Percentiles rank a stretch among this genome's conserved stretches.
phyloP scores from a whole-genome alignment of 2,888 invertebrate genomes.

The Drosophila lacicola region DNA sequence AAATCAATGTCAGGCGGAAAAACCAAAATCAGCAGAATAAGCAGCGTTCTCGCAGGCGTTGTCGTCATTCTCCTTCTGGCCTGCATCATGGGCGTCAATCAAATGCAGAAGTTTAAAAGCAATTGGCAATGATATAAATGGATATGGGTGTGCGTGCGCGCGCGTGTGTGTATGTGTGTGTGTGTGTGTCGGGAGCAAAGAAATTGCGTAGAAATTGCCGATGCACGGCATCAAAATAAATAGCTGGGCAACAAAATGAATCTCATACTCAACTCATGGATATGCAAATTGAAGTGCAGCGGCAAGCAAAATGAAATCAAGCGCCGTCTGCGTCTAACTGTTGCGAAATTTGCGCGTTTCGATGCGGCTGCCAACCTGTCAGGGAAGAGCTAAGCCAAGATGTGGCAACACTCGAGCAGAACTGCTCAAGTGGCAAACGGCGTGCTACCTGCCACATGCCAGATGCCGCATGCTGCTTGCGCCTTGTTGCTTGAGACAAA shows the following conservation, averaged over 20 bases:
- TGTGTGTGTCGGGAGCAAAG: slow-evolving; percentile 7
- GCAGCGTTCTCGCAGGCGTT: slow-evolving; percentile 21
- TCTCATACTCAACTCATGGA: slow-evolving; percentile 24
- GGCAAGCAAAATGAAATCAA: slow-evolving; percentile 38
- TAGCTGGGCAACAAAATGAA: slow-evolving; percentile 46
- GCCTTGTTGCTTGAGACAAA: slow-evolving; percentile 47
- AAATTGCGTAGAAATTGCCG: slow-evolving; percentile 65
- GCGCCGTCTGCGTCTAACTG: slow-evolving; percentile 52
- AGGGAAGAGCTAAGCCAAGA: slow-evolving; percentile 6
- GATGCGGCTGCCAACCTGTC: slow-evolving; percentile 25
- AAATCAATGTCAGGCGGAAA: slow-evolving; percentile 50
- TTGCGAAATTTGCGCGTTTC: slow-evolving; percentile 44
- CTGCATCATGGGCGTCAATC: slow-evolving; percentile 51
- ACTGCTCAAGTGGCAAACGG: slow-evolving; percentile 52
- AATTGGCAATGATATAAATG: slow-evolving; percentile 47
- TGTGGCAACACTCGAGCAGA: slow-evolving; percentile 28
- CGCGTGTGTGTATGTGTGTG: slow-evolving; percentile 13
- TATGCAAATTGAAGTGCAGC: slow-evolving; percentile 66
- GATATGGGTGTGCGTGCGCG: neutral
- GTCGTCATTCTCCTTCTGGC: slow-evolving; percentile 25
- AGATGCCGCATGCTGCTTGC: neutral
- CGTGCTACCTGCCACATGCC: slow-evolving; percentile 2
- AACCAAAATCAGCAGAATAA: slow-evolving; percentile 52
- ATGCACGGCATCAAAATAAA: slow-evolving; percentile 45
- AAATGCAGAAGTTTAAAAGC: slow-evolving; percentile 58